A percentile compares a stretch with the other conserved stretches of the same genome.
These are phyloP conservation scores for Dunckerocampus dactyliophorus DNA, from an alignment of 2,113 vertebrate species.

Conservation along the genomic window DNA sequence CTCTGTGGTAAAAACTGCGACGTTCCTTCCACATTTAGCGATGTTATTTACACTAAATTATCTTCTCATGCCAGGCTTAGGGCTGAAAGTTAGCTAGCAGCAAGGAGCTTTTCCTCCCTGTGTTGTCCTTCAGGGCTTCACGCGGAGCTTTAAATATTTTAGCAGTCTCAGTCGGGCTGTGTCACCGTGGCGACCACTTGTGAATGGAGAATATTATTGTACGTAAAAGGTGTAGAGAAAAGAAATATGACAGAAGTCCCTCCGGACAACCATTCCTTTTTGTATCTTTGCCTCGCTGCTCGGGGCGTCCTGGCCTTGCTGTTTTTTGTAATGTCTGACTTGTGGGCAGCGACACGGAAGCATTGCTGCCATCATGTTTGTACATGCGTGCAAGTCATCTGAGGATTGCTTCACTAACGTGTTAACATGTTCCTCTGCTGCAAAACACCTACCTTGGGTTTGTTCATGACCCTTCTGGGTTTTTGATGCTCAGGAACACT, in stretches of 20 bases:
- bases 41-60: too few species aligned
- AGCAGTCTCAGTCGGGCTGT: conserved; percentile 49
- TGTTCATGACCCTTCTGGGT: too few species aligned
- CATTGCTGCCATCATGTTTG: not conserved
- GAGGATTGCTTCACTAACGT: too few species aligned
- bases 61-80: too few species aligned
- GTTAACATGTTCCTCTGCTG: too few species aligned
- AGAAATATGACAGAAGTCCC: conserved; percentile 30
- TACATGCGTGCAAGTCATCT: too few species aligned
- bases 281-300: too few species aligned
- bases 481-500: too few species aligned
- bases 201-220: not conserved
- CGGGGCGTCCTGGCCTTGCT: not conserved
- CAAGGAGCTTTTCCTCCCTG: conserved; percentile 10
- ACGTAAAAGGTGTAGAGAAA: conserved; percentile 34
- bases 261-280: too few species aligned
- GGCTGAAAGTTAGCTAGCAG: not conserved
- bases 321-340: not conserved
- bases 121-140: conserved; percentile 24
- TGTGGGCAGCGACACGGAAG: not conserved
- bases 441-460: too few species aligned
- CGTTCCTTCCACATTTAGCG: too few species aligned
- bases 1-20: too few species aligned
- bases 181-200: conserved; percentile 37
- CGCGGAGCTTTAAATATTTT: conserved; percentile 60